These are phyloP conservation scores for Epirrita christyi DNA, from an alignment of 2,888 invertebrate genomes.

Conservation along the genomic window DNA sequence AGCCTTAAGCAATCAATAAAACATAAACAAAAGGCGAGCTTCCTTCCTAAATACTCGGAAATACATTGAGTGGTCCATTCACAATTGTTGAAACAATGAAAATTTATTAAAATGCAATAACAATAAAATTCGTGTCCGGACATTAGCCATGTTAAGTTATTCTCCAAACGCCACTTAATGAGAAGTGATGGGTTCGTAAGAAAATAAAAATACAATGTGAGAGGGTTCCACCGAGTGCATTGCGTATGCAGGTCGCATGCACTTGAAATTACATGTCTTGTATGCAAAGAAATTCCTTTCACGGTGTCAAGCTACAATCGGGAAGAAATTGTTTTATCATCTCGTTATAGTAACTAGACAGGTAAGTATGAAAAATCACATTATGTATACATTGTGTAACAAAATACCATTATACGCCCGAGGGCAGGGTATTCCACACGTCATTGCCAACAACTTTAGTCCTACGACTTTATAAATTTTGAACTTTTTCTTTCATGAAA, in stretches of 20 bases:
- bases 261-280: slow-evolving; percentile 76
- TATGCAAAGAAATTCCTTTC: slow-evolving; percentile 74
- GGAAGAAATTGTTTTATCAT: slow-evolving; percentile 51
- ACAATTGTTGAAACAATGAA: slow-evolving; percentile 72
- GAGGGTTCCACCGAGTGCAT: slow-evolving; percentile 66
- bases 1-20: slow-evolving; percentile 50
- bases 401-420: no score
- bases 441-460: no score
- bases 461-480: no score
- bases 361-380: slow-evolving; percentile 13
- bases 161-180: slow-evolving; percentile 84
- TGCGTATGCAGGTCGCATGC: slow-evolving; percentile 74
- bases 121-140: slow-evolving; percentile 84
- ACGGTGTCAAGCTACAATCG: slow-evolving; percentile 49
- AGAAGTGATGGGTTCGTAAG: slow-evolving; percentile 84
- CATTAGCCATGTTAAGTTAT: slow-evolving; percentile 83
- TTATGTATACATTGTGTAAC: no score
- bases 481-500: no score
- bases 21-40: slow-evolving; percentile 61
- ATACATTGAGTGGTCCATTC: slow-evolving; percentile 58
- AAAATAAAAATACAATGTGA: slow-evolving; percentile 79
- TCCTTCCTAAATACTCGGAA: slow-evolving; percentile 79
- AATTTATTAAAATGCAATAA: slow-evolving; percentile 84
- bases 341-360: slow-evolving; percentile 25
- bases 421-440: no score